Evolutionary conservation across 2,888 invertebrate species (phyloP), one percentile per base, ranked within the genome.

Genomic region (Coelogynopora nodosa): DNA sequence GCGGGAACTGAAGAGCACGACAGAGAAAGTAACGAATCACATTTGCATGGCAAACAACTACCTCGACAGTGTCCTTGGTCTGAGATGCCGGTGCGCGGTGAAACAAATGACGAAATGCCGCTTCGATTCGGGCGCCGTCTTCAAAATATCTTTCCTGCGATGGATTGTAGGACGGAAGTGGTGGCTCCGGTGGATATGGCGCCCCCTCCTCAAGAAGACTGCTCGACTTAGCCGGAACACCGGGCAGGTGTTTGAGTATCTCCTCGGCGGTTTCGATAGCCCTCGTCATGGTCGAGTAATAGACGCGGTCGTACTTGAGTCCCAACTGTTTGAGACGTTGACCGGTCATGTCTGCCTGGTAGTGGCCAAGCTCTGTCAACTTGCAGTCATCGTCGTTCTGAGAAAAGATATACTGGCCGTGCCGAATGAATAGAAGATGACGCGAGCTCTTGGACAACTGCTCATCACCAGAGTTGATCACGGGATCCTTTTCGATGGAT

Each of bases 41-140:
- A 92, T 99, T 99, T 0, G 96, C 98, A 92, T 99, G 99, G 89
- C 98, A 98, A 0, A 99, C 97, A 86, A 98, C 93, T 74, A 99
- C 91, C 49, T 97, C 97, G 91, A 95, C 96, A 0, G 95, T 94
- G 91, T 97, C 97, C 80, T 94, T 93, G 0, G 94, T 93, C 92
- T 98, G 97, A 0, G 90, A 93, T 0, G 95, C 94, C 74, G 94
- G 93, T 0, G 98, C 98, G 84, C 99, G 94, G 92, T 98, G 94
- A 92, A 99, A 96, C 92, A 97, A 96, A 89, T 95, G 95, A 83
- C 97, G 93, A 92, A 97, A 99, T 0, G 95, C 99, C 0, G 97
- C 96, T 92, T 98, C 98, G 89, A 98, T 98, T 88, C 98, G 94
- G 0, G 96, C 95, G 26, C 97, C 96, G 92, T 98, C 97, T 92